Percentiles rank a stretch among this genome's conserved stretches.
Conservation (phyloP, 2,797 vertebrate species). For the Mus spretus region DNA sequence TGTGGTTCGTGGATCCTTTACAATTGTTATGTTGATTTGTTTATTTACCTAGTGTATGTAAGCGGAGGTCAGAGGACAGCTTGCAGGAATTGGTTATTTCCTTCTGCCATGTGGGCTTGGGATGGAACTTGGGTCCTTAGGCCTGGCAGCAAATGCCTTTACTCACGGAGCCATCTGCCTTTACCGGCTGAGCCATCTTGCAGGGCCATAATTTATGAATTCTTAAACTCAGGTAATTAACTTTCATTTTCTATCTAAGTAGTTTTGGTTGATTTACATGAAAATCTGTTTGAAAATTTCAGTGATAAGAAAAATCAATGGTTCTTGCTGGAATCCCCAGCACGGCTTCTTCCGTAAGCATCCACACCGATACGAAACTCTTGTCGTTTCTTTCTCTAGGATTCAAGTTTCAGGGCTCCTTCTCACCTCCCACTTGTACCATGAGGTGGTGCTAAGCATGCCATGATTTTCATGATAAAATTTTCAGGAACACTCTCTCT, state of each 20-base stretch:
- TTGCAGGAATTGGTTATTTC: not conserved
- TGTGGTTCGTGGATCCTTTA: not conserved
- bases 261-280: slow-evolving; percentile 46
- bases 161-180: not conserved
- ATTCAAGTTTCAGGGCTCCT: not conserved
- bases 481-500: not conserved
- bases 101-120: not conserved
- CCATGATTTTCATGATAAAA: not conserved
- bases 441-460: slow-evolving; percentile 61
- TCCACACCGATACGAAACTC: not conserved
- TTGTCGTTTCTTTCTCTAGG: not conserved
- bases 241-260: slow-evolving; percentile 50
- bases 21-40: not conserved
- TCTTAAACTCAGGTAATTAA: not conserved
- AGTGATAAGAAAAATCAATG: not conserved
- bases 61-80: not conserved
- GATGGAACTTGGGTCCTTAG: not conserved
- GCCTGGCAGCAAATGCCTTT: not conserved
- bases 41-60: not conserved
- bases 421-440: slow-evolving; percentile 41
- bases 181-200: not conserved
- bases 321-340: slow-evolving; percentile 7
- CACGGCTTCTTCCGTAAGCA: not conserved
- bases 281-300: slow-evolving; percentile 23
- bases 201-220: slow-evolving; percentile 2